Evolutionary conservation across 2,113 vertebrate genomes (phyloP).

Genomic region (Ptychochromis oligacanthus): DNA sequence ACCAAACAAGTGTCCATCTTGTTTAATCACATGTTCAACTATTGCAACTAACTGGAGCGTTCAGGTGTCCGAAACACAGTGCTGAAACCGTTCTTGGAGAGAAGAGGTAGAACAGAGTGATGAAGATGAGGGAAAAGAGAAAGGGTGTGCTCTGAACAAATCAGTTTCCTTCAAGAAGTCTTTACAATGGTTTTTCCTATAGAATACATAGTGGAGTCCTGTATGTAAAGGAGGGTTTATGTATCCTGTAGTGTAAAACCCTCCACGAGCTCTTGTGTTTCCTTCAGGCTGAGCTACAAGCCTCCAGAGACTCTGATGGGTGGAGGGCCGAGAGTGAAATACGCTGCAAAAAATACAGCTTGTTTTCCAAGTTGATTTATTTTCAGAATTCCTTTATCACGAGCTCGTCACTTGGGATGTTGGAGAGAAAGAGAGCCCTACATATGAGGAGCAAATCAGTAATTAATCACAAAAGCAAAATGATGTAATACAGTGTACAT

Average conservation of each 20-base stretch:
- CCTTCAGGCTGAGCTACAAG: not conserved
- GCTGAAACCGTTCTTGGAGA: not conserved
- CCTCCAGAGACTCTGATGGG: slow-evolving; percentile 11
- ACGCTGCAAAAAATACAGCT: not conserved
- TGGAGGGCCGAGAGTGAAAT: slow-evolving; percentile 18
- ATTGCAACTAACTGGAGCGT: not conserved
- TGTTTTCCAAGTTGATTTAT: too few species aligned
- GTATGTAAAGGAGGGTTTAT: not conserved
- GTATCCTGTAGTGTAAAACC: not conserved
- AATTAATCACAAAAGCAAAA: too few species aligned
- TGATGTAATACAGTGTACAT: too few species aligned
- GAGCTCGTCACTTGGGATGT: too few species aligned
- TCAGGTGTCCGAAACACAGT: not conserved
- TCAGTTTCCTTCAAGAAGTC: not conserved
- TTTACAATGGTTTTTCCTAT: not conserved
- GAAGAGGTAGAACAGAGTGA: not conserved
- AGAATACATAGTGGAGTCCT: not conserved
- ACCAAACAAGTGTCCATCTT: not conserved
- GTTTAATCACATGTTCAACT: not conserved
- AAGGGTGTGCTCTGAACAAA: not conserved
- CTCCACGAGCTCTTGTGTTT: not conserved
- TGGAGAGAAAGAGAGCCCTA: too few species aligned
- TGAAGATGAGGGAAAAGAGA: not conserved
- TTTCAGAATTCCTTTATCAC: too few species aligned
- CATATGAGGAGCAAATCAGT: too few species aligned